phyloP scores from a whole-genome alignment of 1,140 invertebrate genomes.

The Chironomus striatipennis region DNA sequence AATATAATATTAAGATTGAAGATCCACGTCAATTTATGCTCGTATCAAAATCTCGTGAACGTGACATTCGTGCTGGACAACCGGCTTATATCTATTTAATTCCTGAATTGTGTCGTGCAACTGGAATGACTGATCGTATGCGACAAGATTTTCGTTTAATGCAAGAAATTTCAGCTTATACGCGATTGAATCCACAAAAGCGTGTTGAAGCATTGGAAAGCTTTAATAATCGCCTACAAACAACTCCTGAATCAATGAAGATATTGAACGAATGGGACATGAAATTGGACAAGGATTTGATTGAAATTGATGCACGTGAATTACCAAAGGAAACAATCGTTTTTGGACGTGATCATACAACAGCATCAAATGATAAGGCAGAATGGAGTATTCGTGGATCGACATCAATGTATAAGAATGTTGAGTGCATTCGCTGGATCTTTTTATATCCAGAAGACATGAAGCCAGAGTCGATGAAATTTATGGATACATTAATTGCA shows the following conservation, averaged over 20 bases:
- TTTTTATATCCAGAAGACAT: slow-evolving; percentile 44
- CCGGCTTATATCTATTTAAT: slow-evolving; percentile 55
- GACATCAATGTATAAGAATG: slow-evolving; percentile 20
- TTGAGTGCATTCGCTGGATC: slow-evolving; percentile 41
- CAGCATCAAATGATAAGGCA: background rate
- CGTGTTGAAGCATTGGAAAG: slow-evolving; percentile 51
- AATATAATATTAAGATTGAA: slow-evolving; percentile 52
- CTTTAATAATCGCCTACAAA: slow-evolving; percentile 50
- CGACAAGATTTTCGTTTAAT: slow-evolving; percentile 51
- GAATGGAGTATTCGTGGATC: background rate
- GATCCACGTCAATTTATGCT: slow-evolving; percentile 53
- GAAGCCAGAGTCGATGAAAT: slow-evolving; percentile 39
- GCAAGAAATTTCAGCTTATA: slow-evolving; percentile 50
- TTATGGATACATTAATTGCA: slow-evolving; percentile 42
- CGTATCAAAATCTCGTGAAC: slow-evolving; percentile 49
- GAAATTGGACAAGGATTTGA: slow-evolving; percentile 46
- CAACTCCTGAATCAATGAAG: slow-evolving; percentile 42
- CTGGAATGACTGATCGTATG: slow-evolving; percentile 55
- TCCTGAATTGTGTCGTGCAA: slow-evolving; percentile 64
- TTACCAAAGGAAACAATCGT: slow-evolving; percentile 48
- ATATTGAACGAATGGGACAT: slow-evolving; percentile 57
- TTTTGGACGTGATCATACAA: slow-evolving; percentile 34
- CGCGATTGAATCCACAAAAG: slow-evolving; percentile 49
- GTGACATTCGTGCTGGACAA: slow-evolving; percentile 51
- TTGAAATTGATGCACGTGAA: slow-evolving; percentile 48